These are phyloP conservation scores for Mimumesa dahlbomi DNA, from an alignment of 2,888 invertebrate genomes.

Conservation along the genomic window DNA sequence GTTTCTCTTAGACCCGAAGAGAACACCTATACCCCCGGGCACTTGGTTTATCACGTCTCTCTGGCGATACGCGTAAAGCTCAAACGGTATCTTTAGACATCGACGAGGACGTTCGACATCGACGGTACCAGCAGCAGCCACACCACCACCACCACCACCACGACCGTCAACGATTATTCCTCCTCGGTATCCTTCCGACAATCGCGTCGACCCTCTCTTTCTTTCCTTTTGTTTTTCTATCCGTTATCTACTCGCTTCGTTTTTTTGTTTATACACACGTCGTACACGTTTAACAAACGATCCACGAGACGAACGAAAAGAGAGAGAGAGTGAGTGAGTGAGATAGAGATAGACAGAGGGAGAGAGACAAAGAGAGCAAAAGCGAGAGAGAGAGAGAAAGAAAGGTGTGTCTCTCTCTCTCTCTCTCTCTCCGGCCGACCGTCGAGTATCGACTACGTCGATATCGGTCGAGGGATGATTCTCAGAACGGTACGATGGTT, in stretches of 20 bases:
- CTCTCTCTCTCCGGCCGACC: background rate
- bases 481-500: conserved; percentile 12
- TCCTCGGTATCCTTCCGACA: background rate
- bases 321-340: too few relatives aligned
- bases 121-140: too few relatives aligned
- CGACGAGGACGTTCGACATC: conserved; percentile 7
- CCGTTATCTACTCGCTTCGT: too few relatives aligned
- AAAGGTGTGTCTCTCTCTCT: background rate
- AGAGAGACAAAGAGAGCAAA: background rate
- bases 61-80: background rate
- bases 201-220: background rate
- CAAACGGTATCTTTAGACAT: conserved; percentile 23
- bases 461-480: background rate
- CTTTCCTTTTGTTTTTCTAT: too few relatives aligned
- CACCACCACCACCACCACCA: too few relatives aligned
- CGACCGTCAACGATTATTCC: background rate
- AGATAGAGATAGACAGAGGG: background rate
- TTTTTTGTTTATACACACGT: too few relatives aligned
- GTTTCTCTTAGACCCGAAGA: background rate
- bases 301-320: too few relatives aligned
- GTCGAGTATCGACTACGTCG: background rate
- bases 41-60: conserved; percentile 16
- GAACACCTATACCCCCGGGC: conserved; percentile 25
- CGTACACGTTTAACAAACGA: too few relatives aligned
- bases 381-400: background rate